Conservation (phyloP, 2,888 invertebrate genomes). For the Agrochola lota region DNA sequence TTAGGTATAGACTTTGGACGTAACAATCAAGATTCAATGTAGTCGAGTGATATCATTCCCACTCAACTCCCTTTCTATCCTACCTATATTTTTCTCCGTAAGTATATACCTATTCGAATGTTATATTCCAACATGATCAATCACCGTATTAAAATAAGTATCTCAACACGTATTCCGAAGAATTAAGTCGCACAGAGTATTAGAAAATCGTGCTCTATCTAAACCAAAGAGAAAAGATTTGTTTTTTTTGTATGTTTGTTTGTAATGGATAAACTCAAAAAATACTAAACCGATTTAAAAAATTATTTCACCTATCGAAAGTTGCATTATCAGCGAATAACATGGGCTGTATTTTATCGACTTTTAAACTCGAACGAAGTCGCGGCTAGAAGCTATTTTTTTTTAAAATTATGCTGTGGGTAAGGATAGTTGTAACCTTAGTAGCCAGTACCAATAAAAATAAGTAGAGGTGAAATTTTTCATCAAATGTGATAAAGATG, state of each 20-base stretch:
- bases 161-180: not conserved
- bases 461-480: not conserved
- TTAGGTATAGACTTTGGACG: constrained; percentile 60
- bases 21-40: constrained; percentile 60
- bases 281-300: too few species aligned
- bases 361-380: too few species aligned
- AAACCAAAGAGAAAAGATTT: too few species aligned
- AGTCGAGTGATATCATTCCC: constrained; percentile 5
- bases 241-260: too few species aligned
- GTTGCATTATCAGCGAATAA: too few species aligned
- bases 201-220: constrained; percentile 1
- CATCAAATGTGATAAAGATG: not conserved
- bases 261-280: too few species aligned
- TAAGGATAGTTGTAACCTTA: too few species aligned
- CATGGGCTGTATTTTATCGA: too few species aligned
- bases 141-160: not conserved
- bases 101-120: not conserved
- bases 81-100: not conserved
- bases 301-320: too few species aligned
- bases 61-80: not conserved
- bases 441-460: not conserved
- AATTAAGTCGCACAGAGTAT: not conserved
- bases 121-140: constrained; percentile 11
- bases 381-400: too few species aligned
- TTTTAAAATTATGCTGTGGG: too few species aligned